Percentiles rank a stretch among this genome's conserved stretches.
Conservation (phyloP, 1,140 invertebrate species). For the Gonioctena quinquepunctata region DNA sequence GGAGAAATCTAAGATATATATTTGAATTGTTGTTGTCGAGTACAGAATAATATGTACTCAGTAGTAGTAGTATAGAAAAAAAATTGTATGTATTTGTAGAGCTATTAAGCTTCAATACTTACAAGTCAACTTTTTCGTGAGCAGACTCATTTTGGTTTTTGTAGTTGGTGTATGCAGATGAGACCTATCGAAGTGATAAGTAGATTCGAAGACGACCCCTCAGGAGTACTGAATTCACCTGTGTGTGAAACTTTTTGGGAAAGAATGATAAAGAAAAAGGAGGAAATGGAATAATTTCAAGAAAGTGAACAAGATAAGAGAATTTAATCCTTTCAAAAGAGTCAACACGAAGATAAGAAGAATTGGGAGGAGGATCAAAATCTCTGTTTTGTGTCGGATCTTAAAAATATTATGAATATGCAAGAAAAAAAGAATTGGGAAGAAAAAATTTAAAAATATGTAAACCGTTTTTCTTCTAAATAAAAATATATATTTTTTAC, state of each 20-base stretch:
- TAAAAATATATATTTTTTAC: neutral
- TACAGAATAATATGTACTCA: neutral
- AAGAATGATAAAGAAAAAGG: no score
- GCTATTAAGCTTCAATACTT: neutral
- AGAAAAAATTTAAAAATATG: neutral
- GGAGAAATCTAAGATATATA: neutral
- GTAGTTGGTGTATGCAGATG: no score
- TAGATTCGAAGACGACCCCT: neutral
- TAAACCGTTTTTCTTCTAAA: neutral
- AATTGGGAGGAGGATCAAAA: neutral
- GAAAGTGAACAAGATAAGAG: neutral
- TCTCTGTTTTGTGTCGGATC: neutral
- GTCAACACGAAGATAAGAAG: neutral
- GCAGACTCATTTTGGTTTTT: no score
- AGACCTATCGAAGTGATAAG: neutral
- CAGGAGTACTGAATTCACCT: neutral
- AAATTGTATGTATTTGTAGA: neutral
- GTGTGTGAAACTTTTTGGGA: neutral
- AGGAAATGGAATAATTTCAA: no score
- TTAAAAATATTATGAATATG: neutral
- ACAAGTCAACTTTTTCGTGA: no score
- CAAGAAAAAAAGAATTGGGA: neutral
- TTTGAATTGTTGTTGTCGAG: neutral
- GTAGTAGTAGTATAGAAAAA: neutral
- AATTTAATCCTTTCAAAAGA: neutral